Percentiles rank a stretch among this genome's conserved stretches.
phyloP scores from a whole-genome alignment of 2,888 invertebrate species.

The Acanthacorydalis orientalis region DNA sequence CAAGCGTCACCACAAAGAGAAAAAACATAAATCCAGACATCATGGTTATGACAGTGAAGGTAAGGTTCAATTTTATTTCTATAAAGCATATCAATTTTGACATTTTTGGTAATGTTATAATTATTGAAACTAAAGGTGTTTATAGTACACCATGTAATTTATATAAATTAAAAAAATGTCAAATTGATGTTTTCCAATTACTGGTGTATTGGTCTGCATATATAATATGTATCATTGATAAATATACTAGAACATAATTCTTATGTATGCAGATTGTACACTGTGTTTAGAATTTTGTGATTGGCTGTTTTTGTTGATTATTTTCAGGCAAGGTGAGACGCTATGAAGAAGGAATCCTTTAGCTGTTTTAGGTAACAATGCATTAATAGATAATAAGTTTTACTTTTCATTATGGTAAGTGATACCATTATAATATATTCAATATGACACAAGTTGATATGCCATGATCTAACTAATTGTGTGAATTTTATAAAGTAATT shows the following conservation, averaged over 20 bases:
- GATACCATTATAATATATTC: too few species aligned
- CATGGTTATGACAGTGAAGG: constrained; percentile 26
- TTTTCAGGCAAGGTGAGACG: constrained; percentile 5
- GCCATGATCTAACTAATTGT: not conserved
- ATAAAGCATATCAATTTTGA: constrained; percentile 3
- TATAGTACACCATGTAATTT: too few species aligned
- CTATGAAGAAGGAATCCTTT: constrained; percentile 1
- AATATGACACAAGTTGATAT: not conserved
- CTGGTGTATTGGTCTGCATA: too few species aligned
- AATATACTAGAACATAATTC: not conserved
- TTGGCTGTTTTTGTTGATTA: constrained; percentile 7
- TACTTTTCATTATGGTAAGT: too few species aligned
- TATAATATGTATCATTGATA: not conserved
- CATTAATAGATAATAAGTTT: too few species aligned
- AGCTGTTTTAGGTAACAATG: not conserved
- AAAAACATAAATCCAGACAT: constrained; percentile 20
- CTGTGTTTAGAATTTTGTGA: constrained; percentile 1
- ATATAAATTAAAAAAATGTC: too few species aligned
- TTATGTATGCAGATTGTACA: not conserved
- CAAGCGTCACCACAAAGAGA: constrained; percentile 33
- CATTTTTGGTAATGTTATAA: too few species aligned
- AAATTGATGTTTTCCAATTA: too few species aligned
- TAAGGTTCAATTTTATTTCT: constrained; percentile 32
- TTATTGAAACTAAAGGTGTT: too few species aligned
- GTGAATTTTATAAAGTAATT: too few species aligned